phyloP scores from a whole-genome alignment of 2,888 invertebrate genomes.

The Chorisops tibialis region DNA sequence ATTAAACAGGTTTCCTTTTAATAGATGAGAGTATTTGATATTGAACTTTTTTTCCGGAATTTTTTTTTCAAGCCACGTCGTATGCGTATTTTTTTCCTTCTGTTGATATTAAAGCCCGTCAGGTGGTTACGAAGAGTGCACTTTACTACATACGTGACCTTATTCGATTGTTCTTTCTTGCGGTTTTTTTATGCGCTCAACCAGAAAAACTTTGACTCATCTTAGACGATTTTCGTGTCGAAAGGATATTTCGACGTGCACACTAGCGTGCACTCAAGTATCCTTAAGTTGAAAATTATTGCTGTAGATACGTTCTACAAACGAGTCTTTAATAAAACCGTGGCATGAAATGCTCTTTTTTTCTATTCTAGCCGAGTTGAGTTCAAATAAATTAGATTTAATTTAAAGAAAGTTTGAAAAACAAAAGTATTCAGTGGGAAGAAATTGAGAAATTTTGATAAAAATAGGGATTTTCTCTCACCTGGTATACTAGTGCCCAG shows the following conservation, averaged over 20 bases:
- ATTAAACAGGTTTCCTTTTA: no score
- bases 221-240: no score
- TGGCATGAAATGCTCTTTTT: neutral
- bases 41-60: conserved; percentile 11
- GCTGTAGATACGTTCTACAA: neutral
- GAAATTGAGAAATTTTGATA: neutral
- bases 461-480: no score
- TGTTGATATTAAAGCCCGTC: neutral
- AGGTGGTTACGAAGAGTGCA: conserved; percentile 7
- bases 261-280: conserved; percentile 2
- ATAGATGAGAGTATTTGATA: neutral
- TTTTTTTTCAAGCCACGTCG: no score
- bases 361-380: no score
- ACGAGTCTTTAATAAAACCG: conserved; percentile 2
- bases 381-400: neutral
- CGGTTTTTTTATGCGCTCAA: conserved; percentile 5
- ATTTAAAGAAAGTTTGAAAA: neutral
- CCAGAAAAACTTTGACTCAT: neutral
- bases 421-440: neutral
- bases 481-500: conserved; percentile 98
- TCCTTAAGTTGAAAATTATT: conserved; percentile 1
- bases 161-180: neutral
- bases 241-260: no score
- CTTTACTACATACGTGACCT: conserved; percentile 14
- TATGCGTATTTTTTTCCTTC: neutral